Evolutionary conservation across 2,113 vertebrate genomes (phyloP), one percentile per base, ranked within the genome.

Genomic region (Urocitellus parryii): DNA sequence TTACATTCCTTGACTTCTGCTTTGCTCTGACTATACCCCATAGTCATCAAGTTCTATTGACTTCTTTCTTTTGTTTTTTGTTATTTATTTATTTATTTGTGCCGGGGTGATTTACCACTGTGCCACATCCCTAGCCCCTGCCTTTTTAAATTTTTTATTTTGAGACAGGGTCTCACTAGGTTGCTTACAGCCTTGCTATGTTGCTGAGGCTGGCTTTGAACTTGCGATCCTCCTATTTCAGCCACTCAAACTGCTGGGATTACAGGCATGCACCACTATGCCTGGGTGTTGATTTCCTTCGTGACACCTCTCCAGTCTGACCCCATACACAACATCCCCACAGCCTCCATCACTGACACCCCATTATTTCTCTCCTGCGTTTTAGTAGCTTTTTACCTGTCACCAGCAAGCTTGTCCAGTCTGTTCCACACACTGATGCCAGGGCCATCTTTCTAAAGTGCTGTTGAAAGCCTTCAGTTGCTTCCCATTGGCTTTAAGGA

Each of bases 301-400:
- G 5, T 24, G 48, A 34, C 3, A 11, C 16, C 11, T 76, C 37
- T 72, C 39, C 13, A 25, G 48, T 10, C 32, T 1, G 37, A 56
- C 24, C 1, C 16, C 84, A 8, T 1, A 3, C 3, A 0, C 18
- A 4, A 4, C 53, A 42, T 58, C 51, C 7, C 63, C 3, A 2
- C 32, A 58, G 70, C 17, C 25, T 18, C 87, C 61, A 9, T 42
- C 13, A 24, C 16, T 24, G 24, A 39, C 32, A 45, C 37, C 25
- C 14, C 27, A 10, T 34, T 17, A 17, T 53, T 86, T 95, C 22
- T 70, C 72, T 65, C 27, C 3, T 17, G 65, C 10, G 25, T 61
- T 72, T 78, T 1, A 5, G 53, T 2, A 1, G 24, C 61, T 9
- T 73, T 72, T 67, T 39, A 18, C 65, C n/a, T 12, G 56, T 45